Base-by-base conservation (phyloP, 2,113 vertebrate species). In the Donacobius atricapilla region DNA sequence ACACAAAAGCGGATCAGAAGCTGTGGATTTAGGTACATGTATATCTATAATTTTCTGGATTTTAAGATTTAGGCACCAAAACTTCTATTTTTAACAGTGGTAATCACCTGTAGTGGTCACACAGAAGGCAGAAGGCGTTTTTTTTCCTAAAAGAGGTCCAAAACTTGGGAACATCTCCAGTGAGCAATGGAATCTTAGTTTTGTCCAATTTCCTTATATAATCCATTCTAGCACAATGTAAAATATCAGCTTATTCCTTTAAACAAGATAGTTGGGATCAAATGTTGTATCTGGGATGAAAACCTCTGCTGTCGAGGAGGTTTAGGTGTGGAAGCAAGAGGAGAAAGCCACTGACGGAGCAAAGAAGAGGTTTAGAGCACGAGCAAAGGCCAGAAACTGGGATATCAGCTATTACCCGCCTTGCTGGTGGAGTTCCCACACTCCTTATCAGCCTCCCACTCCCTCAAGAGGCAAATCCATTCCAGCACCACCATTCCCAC, bases 201-300 rank as follows among this genome's bases (percentile, higher is more conserved):
- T 51, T 65, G 72, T 11, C 5, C 31, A 18, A 7, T 30, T 13
- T 45, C 19, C 28, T 71, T 21, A 15, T 20, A 21, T 22, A 60
- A 30, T 48, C n/a, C 13, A 12, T 12, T 42, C 18, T 37, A 48
- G 24, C 20, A 60, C 0, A 2, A 57, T 1, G 0, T 2, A 9
- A 72, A 5, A 24, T 30, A 56, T 3, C 23, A 82, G 1, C 0
- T 25, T 15, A 40, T 24, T 76, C 45, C n/a, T 72, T 79, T 31
- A 71, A 94, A 56, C 12, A 44, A 27, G 13, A 30, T 1, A 23
- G 1, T 1, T 27, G 15, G 11, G 14, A 13, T 53, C 33, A 57
- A 50, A 45, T 48, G 42, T 4, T 33, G 11, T 2, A 33, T 19
- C 15, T 35, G 45, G 77, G 50, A 24, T 33, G 53, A 30, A 76